phyloP scores from a whole-genome alignment of 2,797 vertebrate genomes.

The Hozukius guyotensis region DNA sequence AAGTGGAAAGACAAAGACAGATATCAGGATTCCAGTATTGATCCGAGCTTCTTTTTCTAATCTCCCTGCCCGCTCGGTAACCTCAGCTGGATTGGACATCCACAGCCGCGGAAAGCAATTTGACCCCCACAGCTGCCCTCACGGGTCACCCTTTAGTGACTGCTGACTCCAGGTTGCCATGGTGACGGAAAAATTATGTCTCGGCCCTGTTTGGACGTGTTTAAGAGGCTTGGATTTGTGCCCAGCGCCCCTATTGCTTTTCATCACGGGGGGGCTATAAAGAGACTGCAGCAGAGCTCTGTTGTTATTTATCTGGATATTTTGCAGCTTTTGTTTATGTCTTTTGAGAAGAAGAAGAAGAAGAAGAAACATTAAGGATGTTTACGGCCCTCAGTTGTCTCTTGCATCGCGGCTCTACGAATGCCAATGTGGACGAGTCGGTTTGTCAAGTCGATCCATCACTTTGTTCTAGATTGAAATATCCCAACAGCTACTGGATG shows the following conservation, averaged over 20 bases:
- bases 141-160: constrained; percentile 75
- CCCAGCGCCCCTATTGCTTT: constrained; percentile 15
- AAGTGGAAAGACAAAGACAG: not conserved
- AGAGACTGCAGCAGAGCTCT: constrained; percentile 5
- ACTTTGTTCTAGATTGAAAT: not conserved
- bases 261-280: constrained; percentile 29
- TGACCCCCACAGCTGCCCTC: constrained; percentile 69
- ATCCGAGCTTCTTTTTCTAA: constrained; percentile 60
- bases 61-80: constrained; percentile 68
- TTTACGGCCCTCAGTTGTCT: not conserved
- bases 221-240: constrained; percentile 48
- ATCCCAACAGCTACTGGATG: not conserved
- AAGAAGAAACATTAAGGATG: not conserved
- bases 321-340: not conserved
- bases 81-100: constrained; percentile 70
- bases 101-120: constrained; percentile 76
- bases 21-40: constrained; percentile 64
- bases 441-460: not conserved
- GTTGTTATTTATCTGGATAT: constrained; percentile 27
- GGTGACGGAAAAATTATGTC: constrained; percentile 72
- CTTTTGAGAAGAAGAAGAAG: not conserved
- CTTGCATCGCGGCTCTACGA: not conserved
- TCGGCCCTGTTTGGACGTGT: constrained; percentile 37
- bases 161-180: constrained; percentile 71
- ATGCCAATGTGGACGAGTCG: not conserved